Evolutionary conservation across 2,888 invertebrate genomes (phyloP).

Genomic region (Dicranocentrus wangi): DNA sequence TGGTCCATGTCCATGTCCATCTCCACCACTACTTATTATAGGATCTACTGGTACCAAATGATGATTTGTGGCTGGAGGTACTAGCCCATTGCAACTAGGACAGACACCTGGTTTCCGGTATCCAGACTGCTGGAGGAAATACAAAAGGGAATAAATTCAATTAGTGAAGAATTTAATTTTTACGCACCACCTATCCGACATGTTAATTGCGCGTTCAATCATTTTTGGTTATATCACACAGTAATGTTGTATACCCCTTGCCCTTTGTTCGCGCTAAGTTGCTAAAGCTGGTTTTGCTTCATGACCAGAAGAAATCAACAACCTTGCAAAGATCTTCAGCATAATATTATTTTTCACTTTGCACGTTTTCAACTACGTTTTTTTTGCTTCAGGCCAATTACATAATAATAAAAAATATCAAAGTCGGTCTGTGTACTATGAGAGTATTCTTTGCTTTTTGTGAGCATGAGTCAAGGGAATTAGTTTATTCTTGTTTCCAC

Average conservation of each 20-base stretch:
- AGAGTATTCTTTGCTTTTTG: too few relatives aligned
- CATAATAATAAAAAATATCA: not conserved
- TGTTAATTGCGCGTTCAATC: too few relatives aligned
- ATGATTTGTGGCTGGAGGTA: conserved; percentile 64
- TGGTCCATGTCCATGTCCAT: conserved; percentile 34
- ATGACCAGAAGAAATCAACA: conserved; percentile 12
- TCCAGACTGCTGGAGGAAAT: conserved; percentile 41
- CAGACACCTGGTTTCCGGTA: conserved; percentile 66
- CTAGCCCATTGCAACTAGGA: conserved; percentile 71
- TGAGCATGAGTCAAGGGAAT: conserved; percentile 3
- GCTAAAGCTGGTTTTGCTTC: conserved; percentile 21
- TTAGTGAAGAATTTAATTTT: too few relatives aligned
- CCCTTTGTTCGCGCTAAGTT: not conserved
- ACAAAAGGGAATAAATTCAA: too few relatives aligned
- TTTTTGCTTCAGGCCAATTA: conserved; percentile 15
- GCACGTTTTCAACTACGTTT: not conserved
- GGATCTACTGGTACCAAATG: conserved; percentile 61
- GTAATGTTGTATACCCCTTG: not conserved
- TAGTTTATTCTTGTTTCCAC: not conserved
- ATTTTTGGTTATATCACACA: too few relatives aligned
- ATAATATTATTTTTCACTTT: conserved; percentile 6
- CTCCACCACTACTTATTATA: conserved; percentile 30
- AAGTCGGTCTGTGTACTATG: not conserved
- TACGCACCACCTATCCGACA: too few relatives aligned
- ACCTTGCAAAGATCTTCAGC: conserved; percentile 25